A percentile compares a stretch with the other conserved stretches of the same genome.
Evolutionary conservation across 2,888 invertebrate genomes (phyloP).

Genomic region (Aporophyla nigra): DNA sequence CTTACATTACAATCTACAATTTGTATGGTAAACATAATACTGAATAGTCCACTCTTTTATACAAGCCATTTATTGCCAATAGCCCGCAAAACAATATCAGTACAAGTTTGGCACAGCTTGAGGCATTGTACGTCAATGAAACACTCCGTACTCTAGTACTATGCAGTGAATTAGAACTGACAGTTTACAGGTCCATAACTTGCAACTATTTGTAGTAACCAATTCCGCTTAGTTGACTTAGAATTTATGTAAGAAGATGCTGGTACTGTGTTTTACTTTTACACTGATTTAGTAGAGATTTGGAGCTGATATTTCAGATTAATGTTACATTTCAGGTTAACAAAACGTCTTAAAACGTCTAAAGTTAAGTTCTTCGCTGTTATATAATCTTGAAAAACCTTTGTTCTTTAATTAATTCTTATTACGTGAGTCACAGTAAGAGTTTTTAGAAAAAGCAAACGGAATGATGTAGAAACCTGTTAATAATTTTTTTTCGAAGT

Average conservation of each 20-base stretch:
- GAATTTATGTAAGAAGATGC: slow-evolving; percentile 59
- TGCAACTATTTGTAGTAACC: slow-evolving; percentile 60
- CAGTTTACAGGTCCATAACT: slow-evolving; percentile 53
- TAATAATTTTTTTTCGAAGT: no score
- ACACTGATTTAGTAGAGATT: slow-evolving; percentile 37
- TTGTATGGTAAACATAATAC: background rate
- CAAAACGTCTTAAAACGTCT: background rate
- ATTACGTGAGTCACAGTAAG: no score
- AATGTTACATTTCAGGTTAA: background rate
- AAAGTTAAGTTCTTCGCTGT: background rate
- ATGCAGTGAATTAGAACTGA: slow-evolving; percentile 60
- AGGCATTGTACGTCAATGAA: slow-evolving; percentile 56
- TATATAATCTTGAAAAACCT: background rate
- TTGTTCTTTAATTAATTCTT: background rate
- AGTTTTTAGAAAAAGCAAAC: no score
- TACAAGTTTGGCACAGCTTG: slow-evolving; percentile 55
- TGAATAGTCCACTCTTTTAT: background rate
- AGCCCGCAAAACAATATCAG: slow-evolving; percentile 49
- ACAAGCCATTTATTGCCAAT: slow-evolving; percentile 28
- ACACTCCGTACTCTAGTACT: slow-evolving; percentile 42
- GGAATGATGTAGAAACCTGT: no score
- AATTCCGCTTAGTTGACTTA: slow-evolving; percentile 59
- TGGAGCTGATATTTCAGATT: slow-evolving; percentile 15
- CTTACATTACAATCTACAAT: background rate
- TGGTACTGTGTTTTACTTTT: slow-evolving; percentile 47